Base-by-base conservation (phyloP, 2,888 invertebrate genomes). In the Nomada lathburiana region DNA sequence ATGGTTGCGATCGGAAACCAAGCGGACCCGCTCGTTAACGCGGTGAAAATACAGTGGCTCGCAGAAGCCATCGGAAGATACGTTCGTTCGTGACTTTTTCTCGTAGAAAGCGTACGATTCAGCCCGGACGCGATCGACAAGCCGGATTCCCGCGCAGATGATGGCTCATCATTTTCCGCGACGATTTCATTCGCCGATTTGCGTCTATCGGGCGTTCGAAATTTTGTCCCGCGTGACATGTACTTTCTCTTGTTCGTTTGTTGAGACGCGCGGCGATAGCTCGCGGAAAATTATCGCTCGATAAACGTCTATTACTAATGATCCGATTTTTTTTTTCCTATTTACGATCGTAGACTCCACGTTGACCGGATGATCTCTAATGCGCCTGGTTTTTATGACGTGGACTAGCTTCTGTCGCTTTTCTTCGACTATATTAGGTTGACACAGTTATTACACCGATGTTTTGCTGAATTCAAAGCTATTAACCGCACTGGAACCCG, bases 101-200 rank as follows among this genome's bases (percentile, higher is more conserved):
- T 26, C 59, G 42, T 72, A 72, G 77, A 77, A 72, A 77, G 72
- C 53, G 47, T 63, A n/a, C 63, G 44, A 52, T 63, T 59, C 20
- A 23, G 9, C 47, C 20, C 57, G 18, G 26, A 62, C 62, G 29
- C 13, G 52, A 73, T 64, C 57, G 55, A 64, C 64, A 47, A 18
- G 16, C n/a, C 26, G 29, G 63, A 63, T 76, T 57, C 63, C 29
- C 55, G 36, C 63, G 1, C n/a, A 36, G 62, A 70, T 63, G 23
- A 65, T 18, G 44, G 16, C 53, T 73, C 59, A 73, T 73, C 75
- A 57, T 59, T 50, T 20, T 16, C 11, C 26, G 13, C 1, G 26
- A 1, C 2, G 42, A 52, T 59, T 52, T 36, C 23, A 42, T 20
- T 16, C 5, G 50, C 36, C 26, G 29, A 62, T 62, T n/a, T 29